These are phyloP conservation scores for Irena cyanogastra DNA, from an alignment of 2,113 vertebrate species.

Conservation along the genomic window DNA sequence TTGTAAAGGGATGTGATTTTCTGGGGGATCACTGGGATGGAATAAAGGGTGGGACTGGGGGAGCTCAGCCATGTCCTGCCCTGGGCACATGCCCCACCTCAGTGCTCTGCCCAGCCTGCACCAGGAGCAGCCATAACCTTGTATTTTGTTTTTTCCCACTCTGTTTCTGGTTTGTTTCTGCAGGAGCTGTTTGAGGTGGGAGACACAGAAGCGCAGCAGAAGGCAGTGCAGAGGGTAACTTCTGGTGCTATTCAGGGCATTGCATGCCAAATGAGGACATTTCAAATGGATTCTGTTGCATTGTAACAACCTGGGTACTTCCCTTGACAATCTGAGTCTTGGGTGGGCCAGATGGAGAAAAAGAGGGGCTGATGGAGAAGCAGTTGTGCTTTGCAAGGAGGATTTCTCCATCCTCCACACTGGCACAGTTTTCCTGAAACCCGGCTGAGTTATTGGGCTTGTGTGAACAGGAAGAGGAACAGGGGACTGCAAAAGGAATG, in stretches of 20 bases:
- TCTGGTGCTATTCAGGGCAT: background rate
- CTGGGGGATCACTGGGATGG: background rate
- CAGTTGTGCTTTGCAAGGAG: background rate
- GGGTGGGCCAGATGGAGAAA: background rate
- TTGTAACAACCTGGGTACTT: background rate
- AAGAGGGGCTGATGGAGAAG: background rate
- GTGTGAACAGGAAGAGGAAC: background rate
- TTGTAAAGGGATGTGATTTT: background rate
- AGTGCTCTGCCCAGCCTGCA: background rate
- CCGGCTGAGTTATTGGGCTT: background rate
- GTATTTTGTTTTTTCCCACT: background rate
- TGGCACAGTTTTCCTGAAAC: background rate
- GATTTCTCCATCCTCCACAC: background rate
- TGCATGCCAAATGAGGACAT: background rate
- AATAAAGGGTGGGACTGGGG: background rate
- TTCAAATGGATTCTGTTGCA: background rate
- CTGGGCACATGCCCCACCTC: background rate
- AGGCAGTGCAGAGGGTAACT: conserved; percentile 57
- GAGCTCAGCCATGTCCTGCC: background rate
- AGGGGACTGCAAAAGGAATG: background rate
- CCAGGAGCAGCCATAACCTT: background rate
- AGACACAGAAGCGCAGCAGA: background rate
- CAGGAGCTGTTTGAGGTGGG: conserved; percentile 56
- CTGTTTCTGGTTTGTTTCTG: background rate
- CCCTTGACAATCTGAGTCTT: background rate